A percentile compares a stretch with the other conserved stretches of the same genome.
Evolutionary conservation across 2,797 vertebrate genomes (phyloP).

Genomic region (Sebastes umbrosus): DNA sequence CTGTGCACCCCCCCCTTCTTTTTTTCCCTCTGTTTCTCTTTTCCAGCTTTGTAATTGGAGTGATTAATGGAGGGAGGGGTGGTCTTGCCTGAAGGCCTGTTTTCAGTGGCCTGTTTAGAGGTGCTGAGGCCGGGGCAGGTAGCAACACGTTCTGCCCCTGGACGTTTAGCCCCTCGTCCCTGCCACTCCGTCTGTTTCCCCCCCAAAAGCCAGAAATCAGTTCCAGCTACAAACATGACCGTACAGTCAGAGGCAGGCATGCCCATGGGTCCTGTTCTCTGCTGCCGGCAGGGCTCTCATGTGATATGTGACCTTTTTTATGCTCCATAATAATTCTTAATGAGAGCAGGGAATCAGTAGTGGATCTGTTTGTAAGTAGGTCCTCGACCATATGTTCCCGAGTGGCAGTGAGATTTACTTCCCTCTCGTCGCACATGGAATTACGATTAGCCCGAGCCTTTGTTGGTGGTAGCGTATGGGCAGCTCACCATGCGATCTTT

Average conservation of each 20-base stretch:
- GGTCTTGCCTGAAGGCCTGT: constrained; percentile 75
- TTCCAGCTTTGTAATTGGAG: constrained; percentile 78
- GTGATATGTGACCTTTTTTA: constrained; percentile 52
- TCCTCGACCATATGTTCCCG: constrained; percentile 55
- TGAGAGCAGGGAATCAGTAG: constrained; percentile 42
- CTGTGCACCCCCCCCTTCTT: constrained; percentile 1
- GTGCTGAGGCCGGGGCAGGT: constrained; percentile 69
- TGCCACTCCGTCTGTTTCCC: constrained; percentile 65
- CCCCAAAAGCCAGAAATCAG: constrained; percentile 61
- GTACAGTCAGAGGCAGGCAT: constrained; percentile 47
- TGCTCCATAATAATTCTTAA: constrained; percentile 50
- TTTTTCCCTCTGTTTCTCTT: constrained; percentile 42
- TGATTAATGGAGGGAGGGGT: constrained; percentile 80
- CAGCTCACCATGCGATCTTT: constrained; percentile 66
- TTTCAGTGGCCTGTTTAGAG: constrained; percentile 71
- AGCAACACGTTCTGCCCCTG: constrained; percentile 73
- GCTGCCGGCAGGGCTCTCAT: constrained; percentile 15
- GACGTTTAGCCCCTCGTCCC: constrained; percentile 69
- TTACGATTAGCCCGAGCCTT: constrained; percentile 64
- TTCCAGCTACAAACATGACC: constrained; percentile 56
- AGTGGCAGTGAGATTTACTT: constrained; percentile 65
- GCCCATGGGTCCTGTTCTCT: constrained; percentile 25
- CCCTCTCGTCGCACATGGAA: constrained; percentile 54
- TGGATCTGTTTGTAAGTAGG: constrained; percentile 34
- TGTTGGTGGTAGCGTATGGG: constrained; percentile 53